phyloP scores from a whole-genome alignment of 2,888 invertebrate genomes.

The Alviniconcha strummeri region DNA sequence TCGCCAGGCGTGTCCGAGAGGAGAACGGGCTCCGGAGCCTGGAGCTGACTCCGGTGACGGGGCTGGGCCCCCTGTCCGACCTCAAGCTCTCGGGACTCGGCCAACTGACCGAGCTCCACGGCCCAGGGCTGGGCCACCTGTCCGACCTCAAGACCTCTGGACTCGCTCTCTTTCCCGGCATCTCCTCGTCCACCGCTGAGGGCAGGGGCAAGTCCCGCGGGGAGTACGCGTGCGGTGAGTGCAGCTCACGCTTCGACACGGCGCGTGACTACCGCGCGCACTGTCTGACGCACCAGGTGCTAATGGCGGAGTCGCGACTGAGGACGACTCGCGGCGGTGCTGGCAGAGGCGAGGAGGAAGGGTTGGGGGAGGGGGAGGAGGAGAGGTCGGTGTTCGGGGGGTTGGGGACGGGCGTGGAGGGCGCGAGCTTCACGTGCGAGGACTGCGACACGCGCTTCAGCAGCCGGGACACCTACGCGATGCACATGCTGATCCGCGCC shows the following conservation, averaged over 20 bases:
- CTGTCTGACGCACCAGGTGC: constrained; percentile 32
- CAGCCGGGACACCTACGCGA: constrained; percentile 72
- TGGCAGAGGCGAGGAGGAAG: not conserved
- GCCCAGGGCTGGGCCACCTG: not conserved
- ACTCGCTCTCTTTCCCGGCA: not conserved
- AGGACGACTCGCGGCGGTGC: constrained; percentile 27
- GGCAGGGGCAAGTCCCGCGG: constrained; percentile 21
- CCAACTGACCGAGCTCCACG: not conserved
- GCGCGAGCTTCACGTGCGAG: constrained; percentile 65
- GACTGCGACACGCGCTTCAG: constrained; percentile 70
- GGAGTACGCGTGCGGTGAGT: constrained; percentile 42
- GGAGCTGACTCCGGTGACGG: constrained; percentile 16
- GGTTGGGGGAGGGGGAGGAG: constrained; percentile 21
- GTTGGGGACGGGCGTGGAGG: constrained; percentile 36
- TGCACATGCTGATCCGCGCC: constrained; percentile 73
- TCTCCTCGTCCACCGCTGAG: not conserved
- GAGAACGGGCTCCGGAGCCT: constrained; percentile 2
- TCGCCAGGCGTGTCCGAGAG: constrained; percentile 12
- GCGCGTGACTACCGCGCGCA: constrained; percentile 38
- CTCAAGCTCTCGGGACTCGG: not conserved
- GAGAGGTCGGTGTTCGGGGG: constrained; percentile 10
- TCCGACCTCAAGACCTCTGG: constrained; percentile 15
- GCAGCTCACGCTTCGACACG: constrained; percentile 50
- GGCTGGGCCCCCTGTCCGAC: constrained; percentile 14
- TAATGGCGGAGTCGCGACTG: constrained; percentile 27